These are phyloP conservation scores for Scomber scombrus DNA, from an alignment of 2,113 vertebrate genomes.

Conservation along the genomic window DNA sequence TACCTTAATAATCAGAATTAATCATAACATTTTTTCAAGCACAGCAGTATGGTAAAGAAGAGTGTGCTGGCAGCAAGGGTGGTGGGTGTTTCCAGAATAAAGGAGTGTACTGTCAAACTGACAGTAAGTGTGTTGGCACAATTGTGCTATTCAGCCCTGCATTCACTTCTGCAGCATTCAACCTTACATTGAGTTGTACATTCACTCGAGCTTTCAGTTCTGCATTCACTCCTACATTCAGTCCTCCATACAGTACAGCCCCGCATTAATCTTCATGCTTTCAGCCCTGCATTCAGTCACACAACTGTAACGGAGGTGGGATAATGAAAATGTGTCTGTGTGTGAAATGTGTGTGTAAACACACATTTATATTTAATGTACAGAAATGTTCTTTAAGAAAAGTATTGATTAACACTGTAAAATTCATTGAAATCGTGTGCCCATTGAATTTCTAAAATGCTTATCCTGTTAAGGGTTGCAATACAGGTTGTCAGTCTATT, in stretches of 20 bases:
- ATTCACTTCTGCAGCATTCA: constrained; percentile 24
- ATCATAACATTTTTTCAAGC: not conserved
- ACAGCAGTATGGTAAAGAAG: not conserved
- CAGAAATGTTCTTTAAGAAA: too few relatives aligned
- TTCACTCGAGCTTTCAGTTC: constrained; percentile 3
- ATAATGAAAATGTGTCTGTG: too few relatives aligned
- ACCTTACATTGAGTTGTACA: not conserved
- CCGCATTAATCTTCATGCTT: constrained; percentile 24
- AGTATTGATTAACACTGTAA: too few relatives aligned
- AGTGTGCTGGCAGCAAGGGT: constrained; percentile 1
- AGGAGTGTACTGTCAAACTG: constrained; percentile 15
- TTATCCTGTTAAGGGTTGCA: too few relatives aligned
- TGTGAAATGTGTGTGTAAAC: too few relatives aligned
- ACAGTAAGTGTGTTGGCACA: not conserved
- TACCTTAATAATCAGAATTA: constrained; percentile 1
- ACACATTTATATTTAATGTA: too few relatives aligned
- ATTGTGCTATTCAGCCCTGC: constrained; percentile 28
- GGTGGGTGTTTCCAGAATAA: constrained; percentile 19
- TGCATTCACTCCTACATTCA: constrained; percentile 10
- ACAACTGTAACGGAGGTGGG: constrained; percentile 2
- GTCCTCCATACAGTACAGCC: not conserved
- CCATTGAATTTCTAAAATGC: too few relatives aligned
- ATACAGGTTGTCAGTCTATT: not conserved
- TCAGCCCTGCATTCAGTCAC: constrained; percentile 22
- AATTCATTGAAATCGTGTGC: too few relatives aligned